Base-by-base conservation (phyloP, 37 sponge, comb jelly and placozoan genomes). In the Beroe forskalii region DNA sequence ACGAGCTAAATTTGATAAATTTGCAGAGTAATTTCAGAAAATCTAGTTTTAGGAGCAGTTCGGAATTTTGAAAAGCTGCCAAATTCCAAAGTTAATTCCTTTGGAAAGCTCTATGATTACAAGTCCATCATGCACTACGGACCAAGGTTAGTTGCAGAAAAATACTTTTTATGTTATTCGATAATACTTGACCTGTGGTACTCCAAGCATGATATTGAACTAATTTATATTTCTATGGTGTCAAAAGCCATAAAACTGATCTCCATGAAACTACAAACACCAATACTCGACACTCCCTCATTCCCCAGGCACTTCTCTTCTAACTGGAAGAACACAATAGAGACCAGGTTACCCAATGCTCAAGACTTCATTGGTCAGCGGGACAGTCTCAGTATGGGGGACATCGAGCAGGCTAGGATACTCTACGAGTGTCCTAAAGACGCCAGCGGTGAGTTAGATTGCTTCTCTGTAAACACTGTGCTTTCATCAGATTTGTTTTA, bases 21-120 rank as follows among this genome's bases (percentile, higher is more conserved):
- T 69, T 69, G 19, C 72, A 69, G 72, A 69, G 72, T 69, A 36
- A 69, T 69, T 69, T 36, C 72, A 69, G 72, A 69, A 4, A 69
- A 69, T 69, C 38, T 69, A 69, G 72, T 69, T 69, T 33, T 32
- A 1, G 72, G 72, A 35, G 72, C 72, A 2, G 72, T 69, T 27
- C 28, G 72, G 32, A 69, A 69, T 17, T 69, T 69, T 32, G 33
- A 69, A 69, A 69, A 69, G 72, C 38, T 69, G 38, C 72, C 72
- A 31, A 69, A 69, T 33, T 69, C 35, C 72, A 69, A 69, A 33
- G 72, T 69, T 28, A 69, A 69, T 37, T 69, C 72, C 14, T 69
- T 69, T 35, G 72, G 72, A 69, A 69, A 69, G 32, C 72, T 69
- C 37, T 69, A 69, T 36, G 72, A 69, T 32, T 69, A 69, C 72